phyloP scores from a whole-genome alignment of 1,140 invertebrate species.

The Sarcophaga peregrina region DNA sequence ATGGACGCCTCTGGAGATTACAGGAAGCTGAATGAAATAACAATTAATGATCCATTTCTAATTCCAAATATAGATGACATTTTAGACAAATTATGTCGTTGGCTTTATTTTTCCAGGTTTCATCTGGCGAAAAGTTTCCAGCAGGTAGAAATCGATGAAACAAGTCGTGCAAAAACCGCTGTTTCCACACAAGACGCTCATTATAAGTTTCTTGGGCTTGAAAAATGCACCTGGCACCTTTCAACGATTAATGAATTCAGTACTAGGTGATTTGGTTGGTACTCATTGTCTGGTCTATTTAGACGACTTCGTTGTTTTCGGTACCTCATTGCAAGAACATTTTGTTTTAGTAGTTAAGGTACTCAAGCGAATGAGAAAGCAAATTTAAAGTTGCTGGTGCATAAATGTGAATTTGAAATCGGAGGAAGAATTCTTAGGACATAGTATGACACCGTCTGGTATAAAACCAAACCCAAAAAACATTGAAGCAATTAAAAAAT shows the following conservation, averaged over 20 bases:
- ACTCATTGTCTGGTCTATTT: conserved; percentile 63
- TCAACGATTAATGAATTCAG: conserved; percentile 64
- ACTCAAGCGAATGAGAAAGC: conserved; percentile 52
- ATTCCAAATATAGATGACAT: conserved; percentile 69
- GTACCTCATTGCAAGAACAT: conserved; percentile 58
- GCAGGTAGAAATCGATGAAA: too few relatives aligned
- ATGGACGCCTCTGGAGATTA: conserved; percentile 50
- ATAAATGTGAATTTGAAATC: conserved; percentile 58
- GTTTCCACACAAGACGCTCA: conserved; percentile 63
- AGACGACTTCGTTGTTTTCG: conserved; percentile 66
- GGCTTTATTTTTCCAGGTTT: conserved; percentile 66
- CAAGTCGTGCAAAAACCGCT: conserved; percentile 67
- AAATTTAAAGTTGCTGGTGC: conserved; percentile 58
- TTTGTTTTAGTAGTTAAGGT: conserved; percentile 55
- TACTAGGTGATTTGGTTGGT: too few relatives aligned
- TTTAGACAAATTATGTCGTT: conserved; percentile 66
- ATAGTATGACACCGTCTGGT: conserved; percentile 52
- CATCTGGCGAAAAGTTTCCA: conserved; percentile 68
- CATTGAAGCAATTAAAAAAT: too few relatives aligned
- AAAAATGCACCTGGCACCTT: conserved; percentile 67
- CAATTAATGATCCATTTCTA: conserved; percentile 65
- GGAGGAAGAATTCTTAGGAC: conserved; percentile 56
- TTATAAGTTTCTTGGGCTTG: conserved; percentile 65
- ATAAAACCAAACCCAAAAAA: conserved; percentile 46
- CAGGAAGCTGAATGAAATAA: too few relatives aligned